A percentile compares a stretch with the other conserved stretches of the same genome.
These are phyloP conservation scores for Dyspetes luteomarginatus DNA, from an alignment of 2,888 invertebrate genomes.

Conservation along the genomic window DNA sequence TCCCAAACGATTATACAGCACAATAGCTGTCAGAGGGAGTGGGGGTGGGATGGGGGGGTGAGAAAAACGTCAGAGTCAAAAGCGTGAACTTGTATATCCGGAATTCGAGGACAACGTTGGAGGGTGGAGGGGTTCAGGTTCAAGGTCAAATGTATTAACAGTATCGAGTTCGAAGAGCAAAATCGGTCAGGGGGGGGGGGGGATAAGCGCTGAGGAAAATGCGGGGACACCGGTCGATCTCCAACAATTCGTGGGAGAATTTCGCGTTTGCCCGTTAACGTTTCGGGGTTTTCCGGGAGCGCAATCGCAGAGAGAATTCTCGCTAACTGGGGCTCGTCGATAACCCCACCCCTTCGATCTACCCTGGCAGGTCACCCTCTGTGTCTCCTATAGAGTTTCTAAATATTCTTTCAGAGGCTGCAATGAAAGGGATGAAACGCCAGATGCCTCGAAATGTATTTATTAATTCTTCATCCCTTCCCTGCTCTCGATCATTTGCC, in stretches of 20 bases:
- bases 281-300: conserved; percentile 39
- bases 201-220: conserved; percentile 15
- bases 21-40: neutral
- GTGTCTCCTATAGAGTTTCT: neutral
- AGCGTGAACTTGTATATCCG: conserved; percentile 12
- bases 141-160: conserved; percentile 36
- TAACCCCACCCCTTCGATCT: conserved; percentile 32
- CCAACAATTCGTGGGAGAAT: neutral
- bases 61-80: conserved; percentile 23
- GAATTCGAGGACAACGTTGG: neutral
- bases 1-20: neutral
- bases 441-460: neutral
- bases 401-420: neutral
- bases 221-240: conserved; percentile 39
- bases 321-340: conserved; percentile 34
- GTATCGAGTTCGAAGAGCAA: conserved; percentile 12
- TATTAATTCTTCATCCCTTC: neutral
- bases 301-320: conserved; percentile 49
- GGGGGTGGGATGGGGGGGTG: neutral
- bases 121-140: conserved; percentile 55
- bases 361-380: neutral
- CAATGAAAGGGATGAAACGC: neutral
- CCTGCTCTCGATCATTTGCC: too few relatives aligned
- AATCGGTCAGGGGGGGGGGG: conserved; percentile 8
- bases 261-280: neutral